These are phyloP conservation scores for Neria commutata DNA, from an alignment of 2,888 invertebrate genomes.

Conservation along the genomic window DNA sequence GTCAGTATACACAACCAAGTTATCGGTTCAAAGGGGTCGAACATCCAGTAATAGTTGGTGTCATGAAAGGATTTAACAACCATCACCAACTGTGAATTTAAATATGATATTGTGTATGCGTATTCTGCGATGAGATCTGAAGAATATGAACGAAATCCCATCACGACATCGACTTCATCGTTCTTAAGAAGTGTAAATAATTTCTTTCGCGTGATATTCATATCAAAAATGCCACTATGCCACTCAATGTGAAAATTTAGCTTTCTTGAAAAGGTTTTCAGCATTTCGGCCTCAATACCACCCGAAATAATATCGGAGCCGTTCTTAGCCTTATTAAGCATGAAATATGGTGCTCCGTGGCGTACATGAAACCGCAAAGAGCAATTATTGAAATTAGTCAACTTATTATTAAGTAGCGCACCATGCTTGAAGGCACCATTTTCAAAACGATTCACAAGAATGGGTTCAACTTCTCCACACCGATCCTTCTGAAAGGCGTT, in stretches of 20 bases:
- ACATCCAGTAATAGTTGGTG: conserved; percentile 8
- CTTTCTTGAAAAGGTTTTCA: conserved; percentile 15
- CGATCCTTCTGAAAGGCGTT: conserved; percentile 13
- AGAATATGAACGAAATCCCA: conserved; percentile 23
- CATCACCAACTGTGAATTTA: conserved; percentile 17
- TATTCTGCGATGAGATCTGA: conserved; percentile 8
- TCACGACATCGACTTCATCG: conserved; percentile 15
- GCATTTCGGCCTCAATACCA: conserved; percentile 22
- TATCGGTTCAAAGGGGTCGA: conserved; percentile 11
- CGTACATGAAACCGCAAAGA: conserved; percentile 14
- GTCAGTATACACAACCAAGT: conserved; percentile 17
- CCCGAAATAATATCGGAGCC: not conserved
- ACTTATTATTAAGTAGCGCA: conserved; percentile 19
- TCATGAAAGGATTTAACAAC: not conserved
- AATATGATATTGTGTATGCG: conserved; percentile 11
- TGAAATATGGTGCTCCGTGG: conserved; percentile 14
- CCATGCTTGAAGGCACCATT: conserved; percentile 17
- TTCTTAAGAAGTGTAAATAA: conserved; percentile 10
- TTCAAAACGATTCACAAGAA: conserved; percentile 18
- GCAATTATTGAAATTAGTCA: conserved; percentile 24
- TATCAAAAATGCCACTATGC: not conserved
- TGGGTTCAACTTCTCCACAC: conserved; percentile 13
- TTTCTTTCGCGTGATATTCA: conserved; percentile 11
- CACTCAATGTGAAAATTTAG: conserved; percentile 22
- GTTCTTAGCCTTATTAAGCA: not conserved